phyloP scores from a whole-genome alignment of 2,888 invertebrate genomes.

The Nycteola revayana region DNA sequence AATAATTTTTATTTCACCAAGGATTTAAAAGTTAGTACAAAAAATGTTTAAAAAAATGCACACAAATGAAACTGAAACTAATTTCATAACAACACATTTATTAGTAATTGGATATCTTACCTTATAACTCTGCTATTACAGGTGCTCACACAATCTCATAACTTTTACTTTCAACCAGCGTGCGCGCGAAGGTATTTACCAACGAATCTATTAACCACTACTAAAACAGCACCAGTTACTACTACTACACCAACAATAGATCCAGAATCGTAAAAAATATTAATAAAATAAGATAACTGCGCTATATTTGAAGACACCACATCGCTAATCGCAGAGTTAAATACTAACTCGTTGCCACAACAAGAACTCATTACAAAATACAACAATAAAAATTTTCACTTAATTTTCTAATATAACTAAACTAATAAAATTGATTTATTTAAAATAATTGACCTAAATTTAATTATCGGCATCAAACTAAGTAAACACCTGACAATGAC shows the following conservation, averaged over 20 bases:
- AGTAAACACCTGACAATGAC: conserved; percentile 68
- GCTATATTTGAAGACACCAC: conserved; percentile 60
- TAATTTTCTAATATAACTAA: conserved; percentile 29
- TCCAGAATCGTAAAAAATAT: conserved; percentile 48
- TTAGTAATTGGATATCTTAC: no score
- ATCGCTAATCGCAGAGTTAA: conserved; percentile 66
- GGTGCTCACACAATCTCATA: conserved; percentile 39
- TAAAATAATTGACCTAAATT: conserved; percentile 61
- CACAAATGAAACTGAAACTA: no score
- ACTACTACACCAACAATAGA: conserved; percentile 46
- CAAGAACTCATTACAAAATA: conserved; percentile 74
- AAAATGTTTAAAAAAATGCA: no score
- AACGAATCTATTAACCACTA: conserved; percentile 36
- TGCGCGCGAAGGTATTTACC: conserved; percentile 29
- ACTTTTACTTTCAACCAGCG: conserved; percentile 49
- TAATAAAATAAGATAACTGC: conserved; percentile 52
- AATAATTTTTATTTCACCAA: no score
- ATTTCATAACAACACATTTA: no score
- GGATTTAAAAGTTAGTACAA: no score
- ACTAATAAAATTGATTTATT: conserved; percentile 17
- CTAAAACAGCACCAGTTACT: conserved; percentile 40
- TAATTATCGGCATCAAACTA: conserved; percentile 34
- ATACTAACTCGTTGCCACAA: conserved; percentile 70
- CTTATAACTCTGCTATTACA: conserved; percentile 21
- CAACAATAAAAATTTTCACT: conserved; percentile 28